Evolutionary conservation across 2,888 invertebrate genomes (phyloP).

Genomic region (Cantharis flavilabris): DNA sequence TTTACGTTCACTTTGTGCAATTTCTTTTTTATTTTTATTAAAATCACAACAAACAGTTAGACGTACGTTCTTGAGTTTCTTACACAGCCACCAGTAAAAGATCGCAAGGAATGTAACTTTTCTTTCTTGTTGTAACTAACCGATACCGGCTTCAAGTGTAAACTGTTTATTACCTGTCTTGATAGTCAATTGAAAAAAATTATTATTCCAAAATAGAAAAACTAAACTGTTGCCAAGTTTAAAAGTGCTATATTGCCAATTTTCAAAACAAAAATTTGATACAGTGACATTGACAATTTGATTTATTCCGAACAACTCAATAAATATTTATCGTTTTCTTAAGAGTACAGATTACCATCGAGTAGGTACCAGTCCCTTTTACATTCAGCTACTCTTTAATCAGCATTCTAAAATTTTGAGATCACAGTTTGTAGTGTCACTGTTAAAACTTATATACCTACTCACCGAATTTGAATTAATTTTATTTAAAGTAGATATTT

Average conservation of each 20-base stretch:
- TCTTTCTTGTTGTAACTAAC: neutral
- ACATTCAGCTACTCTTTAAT: neutral
- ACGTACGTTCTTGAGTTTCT: neutral
- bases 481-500: too few relatives aligned
- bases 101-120: neutral
- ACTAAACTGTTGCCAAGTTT: neutral
- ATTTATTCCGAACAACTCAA: neutral
- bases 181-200: neutral
- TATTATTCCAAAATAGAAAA: neutral
- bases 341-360: neutral
- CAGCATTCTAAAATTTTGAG: neutral
- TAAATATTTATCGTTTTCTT: neutral
- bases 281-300: neutral
- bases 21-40: constrained; percentile 1
- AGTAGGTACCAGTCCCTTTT: neutral
- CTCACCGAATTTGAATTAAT: neutral
- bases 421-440: neutral
- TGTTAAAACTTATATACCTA: neutral
- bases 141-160: neutral
- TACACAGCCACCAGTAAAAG: neutral
- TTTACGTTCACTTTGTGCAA: constrained; percentile 8
- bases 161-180: neutral
- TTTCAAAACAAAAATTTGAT: neutral
- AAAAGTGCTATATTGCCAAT: neutral
- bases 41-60: neutral